Conservation (phyloP, 2,888 invertebrate species). For the Seladonia tumulorum region DNA sequence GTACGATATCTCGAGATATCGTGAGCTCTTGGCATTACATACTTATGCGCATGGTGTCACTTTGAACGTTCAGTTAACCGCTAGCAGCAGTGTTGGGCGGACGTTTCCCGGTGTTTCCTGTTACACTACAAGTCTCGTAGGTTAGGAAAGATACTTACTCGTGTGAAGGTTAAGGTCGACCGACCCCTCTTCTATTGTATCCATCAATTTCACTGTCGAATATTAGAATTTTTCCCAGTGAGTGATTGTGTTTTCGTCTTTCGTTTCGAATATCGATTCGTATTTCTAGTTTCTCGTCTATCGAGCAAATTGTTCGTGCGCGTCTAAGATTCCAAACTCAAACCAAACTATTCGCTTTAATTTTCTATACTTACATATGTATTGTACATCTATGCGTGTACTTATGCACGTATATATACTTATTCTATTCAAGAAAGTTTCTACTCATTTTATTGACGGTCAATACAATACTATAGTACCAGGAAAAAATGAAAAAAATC, state of each 20-base stretch:
- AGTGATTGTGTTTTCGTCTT: conserved; percentile 31
- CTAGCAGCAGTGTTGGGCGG: conserved; percentile 51
- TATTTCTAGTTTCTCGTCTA: not conserved
- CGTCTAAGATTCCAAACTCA: not conserved
- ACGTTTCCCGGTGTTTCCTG: conserved; percentile 14
- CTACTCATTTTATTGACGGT: not conserved
- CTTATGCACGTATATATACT: not conserved
- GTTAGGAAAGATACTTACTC: conserved; percentile 35
- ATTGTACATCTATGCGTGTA: not conserved
- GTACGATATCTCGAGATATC: conserved; percentile 71
- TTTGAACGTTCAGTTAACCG: conserved; percentile 72
- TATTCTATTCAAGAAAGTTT: not conserved
- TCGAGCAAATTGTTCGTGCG: not conserved
- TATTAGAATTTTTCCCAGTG: not conserved
- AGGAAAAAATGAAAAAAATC: not conserved
- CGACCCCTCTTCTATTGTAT: not conserved
- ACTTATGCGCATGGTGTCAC: conserved; percentile 61
- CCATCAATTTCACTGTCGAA: not conserved
- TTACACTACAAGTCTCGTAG: conserved; percentile 11
- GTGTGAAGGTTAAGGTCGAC: conserved; percentile 26
- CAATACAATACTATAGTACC: not conserved
- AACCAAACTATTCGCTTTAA: not conserved
- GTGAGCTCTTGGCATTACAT: conserved; percentile 34
- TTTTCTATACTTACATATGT: not conserved
- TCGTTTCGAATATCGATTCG: not conserved